phyloP scores from a whole-genome alignment of 2,113 vertebrate species.

The Burhinus bistriatus region DNA sequence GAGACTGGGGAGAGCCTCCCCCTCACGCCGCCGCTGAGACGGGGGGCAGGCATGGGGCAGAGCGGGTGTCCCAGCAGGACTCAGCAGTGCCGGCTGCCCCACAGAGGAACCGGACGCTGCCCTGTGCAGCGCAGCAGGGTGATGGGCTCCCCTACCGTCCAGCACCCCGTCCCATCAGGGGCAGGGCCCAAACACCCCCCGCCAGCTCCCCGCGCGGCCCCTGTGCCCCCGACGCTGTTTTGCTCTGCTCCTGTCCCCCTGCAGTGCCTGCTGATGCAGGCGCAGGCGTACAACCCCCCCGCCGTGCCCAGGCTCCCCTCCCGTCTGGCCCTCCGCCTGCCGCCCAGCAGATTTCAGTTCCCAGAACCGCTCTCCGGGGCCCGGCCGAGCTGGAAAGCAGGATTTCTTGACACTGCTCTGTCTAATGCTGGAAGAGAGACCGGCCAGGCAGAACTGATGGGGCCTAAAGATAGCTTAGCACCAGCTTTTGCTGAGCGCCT shows the following conservation, averaged over 20 bases:
- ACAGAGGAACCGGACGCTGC: neutral
- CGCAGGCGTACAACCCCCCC: fast-evolving
- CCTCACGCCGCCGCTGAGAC: neutral
- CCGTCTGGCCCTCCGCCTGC: neutral
- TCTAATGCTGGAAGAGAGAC: neutral
- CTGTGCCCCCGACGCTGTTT: fast-evolving
- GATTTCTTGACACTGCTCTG: neutral
- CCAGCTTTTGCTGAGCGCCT: neutral
- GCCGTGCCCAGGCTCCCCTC: neutral
- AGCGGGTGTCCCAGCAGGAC: neutral
- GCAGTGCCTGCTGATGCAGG: neutral
- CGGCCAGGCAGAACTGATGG: neutral
- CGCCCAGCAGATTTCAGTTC: neutral
- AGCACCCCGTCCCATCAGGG: fast-evolving
- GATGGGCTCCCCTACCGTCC: fast-evolving
- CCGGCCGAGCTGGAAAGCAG: neutral
- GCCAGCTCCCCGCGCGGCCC: fast-evolving
- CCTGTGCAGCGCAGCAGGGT: fast-evolving
- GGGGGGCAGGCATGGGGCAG: fast-evolving
- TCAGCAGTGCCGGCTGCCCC: neutral
- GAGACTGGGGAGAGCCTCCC: neutral
- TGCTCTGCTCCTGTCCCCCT: neutral
- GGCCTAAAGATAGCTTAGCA: neutral
- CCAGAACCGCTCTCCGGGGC: neutral
- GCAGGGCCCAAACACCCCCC: neutral